Conservation (phyloP, 2,888 invertebrate genomes). For the Dichetophora obliterata region DNA sequence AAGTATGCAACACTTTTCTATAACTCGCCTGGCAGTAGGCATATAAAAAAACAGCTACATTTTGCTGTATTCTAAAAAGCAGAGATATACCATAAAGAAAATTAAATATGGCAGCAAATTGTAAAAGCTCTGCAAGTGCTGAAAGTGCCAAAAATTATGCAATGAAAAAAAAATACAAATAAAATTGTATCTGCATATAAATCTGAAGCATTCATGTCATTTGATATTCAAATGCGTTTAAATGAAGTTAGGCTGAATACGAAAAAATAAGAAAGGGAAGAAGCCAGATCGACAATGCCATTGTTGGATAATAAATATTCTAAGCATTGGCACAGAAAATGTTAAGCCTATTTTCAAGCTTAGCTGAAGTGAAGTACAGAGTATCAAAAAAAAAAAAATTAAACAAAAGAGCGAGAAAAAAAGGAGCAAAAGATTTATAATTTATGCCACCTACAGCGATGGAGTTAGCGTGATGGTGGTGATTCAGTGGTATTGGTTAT, state of each 20-base stretch:
- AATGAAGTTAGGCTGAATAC: neutral
- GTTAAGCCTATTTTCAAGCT: constrained; percentile 68
- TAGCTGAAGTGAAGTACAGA: constrained; percentile 50
- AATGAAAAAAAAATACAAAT: constrained; percentile 51
- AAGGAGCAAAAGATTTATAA: no score
- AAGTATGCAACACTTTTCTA: no score
- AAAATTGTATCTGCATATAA: constrained; percentile 52
- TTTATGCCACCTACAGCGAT: neutral
- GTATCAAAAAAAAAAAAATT: no score
- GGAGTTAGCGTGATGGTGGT: neutral
- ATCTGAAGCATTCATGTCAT: constrained; percentile 40
- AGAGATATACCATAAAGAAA: neutral
- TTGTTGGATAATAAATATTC: constrained; percentile 59
- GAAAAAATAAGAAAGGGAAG: no score
- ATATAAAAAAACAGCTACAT: no score
- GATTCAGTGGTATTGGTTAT: neutral
- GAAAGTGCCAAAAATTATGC: constrained; percentile 51
- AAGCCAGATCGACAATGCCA: neutral
- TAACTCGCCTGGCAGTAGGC: no score
- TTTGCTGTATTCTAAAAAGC: neutral
- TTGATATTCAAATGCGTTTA: constrained; percentile 47
- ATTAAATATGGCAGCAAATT: constrained; percentile 3
- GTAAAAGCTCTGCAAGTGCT: neutral
- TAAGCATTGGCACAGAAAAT: constrained; percentile 66
- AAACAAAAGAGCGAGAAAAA: no score